Conservation (phyloP, 2,113 vertebrate species). For the Callipepla californica region DNA sequence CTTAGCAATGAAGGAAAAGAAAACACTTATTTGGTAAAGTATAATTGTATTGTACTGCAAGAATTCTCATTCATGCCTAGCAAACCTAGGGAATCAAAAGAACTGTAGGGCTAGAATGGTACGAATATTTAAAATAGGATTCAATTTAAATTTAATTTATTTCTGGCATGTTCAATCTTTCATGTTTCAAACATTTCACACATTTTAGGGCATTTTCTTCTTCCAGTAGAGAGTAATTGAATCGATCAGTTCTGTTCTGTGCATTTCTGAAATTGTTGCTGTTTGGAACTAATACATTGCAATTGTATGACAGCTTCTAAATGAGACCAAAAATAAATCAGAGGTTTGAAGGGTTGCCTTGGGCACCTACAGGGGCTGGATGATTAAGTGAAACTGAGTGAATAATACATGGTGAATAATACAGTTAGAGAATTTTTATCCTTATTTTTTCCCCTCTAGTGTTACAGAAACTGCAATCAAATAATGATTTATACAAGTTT, state of each 20-base stretch:
- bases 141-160: background rate
- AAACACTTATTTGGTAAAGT: background rate
- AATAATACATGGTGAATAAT: background rate
- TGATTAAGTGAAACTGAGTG: background rate
- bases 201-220: background rate
- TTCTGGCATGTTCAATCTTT: background rate
- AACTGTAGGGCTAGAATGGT: background rate
- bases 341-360: background rate
- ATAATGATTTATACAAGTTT: background rate
- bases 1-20: background rate
- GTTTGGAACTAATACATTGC: background rate
- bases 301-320: background rate
- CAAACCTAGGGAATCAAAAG: background rate
- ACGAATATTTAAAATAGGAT: background rate
- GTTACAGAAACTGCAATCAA: background rate
- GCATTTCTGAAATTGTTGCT: background rate
- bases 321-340: conserved; percentile 37
- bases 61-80: background rate
- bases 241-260: background rate
- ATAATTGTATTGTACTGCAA: background rate
- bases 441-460: background rate
- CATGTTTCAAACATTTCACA: background rate
- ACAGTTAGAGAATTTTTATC: background rate
- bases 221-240: background rate
- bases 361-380: background rate